A percentile compares a stretch with the other conserved stretches of the same genome.
Conservation (phyloP, 2,888 invertebrate species). For the Hydrotaea cyrtoneurina region DNA sequence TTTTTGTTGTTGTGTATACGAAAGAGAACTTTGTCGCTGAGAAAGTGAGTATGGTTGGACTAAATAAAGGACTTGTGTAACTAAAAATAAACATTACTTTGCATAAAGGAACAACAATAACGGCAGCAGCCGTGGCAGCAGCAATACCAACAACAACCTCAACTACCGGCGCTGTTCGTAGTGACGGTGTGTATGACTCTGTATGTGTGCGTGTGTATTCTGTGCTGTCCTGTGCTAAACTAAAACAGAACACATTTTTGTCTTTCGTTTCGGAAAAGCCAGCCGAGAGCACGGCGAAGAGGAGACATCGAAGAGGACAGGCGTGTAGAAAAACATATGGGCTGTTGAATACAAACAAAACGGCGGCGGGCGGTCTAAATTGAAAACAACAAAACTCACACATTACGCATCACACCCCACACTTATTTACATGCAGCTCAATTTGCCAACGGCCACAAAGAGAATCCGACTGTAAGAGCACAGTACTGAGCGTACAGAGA, state of each 20-base stretch:
- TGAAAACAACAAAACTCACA: too few relatives aligned
- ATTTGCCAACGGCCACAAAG: neutral
- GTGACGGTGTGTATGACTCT: neutral
- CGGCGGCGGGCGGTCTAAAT: conserved; percentile 40
- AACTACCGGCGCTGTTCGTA: neutral
- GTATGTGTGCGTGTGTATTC: too few relatives aligned
- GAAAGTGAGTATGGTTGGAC: conserved; percentile 37
- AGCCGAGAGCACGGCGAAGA: neutral
- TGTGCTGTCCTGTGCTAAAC: conserved; percentile 3
- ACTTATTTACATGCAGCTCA: neutral
- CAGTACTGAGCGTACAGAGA: neutral
- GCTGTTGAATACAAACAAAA: conserved; percentile 60
- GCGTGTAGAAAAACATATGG: conserved; percentile 51
- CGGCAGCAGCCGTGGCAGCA: neutral
- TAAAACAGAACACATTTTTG: conserved; percentile 23
- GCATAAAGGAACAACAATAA: conserved; percentile 55
- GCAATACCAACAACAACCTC: conserved; percentile 2
- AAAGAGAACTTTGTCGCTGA: neutral
- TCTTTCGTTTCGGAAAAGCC: neutral
- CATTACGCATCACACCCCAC: neutral
- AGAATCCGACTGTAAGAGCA: neutral
- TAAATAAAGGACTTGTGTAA: conserved; percentile 60
- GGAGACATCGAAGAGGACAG: neutral
- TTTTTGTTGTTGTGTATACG: neutral
- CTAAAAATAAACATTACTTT: conserved; percentile 67